A percentile compares a stretch with the other conserved stretches of the same genome.
Conservation (phyloP, 2,113 vertebrate genomes). For the Alligator mississippiensis region DNA sequence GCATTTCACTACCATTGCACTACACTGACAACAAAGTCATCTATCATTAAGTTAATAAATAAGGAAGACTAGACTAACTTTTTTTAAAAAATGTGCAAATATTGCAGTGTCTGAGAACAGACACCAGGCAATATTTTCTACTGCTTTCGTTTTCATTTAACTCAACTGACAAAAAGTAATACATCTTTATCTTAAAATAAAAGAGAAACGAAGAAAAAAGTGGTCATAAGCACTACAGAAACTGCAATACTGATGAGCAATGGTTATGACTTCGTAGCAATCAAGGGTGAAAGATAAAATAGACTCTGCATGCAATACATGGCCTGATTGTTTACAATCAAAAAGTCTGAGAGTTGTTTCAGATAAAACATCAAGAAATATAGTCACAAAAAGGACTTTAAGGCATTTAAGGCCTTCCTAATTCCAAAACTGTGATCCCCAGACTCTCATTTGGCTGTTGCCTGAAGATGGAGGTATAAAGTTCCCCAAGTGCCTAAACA, state of each 20-base stretch:
- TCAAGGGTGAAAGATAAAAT: neutral
- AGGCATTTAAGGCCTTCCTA: neutral
- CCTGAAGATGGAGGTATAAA: neutral
- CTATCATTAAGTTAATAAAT: neutral
- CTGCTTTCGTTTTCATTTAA: neutral
- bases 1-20: neutral
- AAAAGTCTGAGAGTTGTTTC: neutral
- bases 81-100: neutral
- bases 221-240: neutral
- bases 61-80: neutral
- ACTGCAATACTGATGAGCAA: neutral
- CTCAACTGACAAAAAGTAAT: slow-evolving; percentile 4
- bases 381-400: neutral
- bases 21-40: neutral
- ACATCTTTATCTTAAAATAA: neutral
- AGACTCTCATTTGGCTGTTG: neutral
- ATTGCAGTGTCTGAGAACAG: neutral
- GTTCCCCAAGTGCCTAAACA: neutral
- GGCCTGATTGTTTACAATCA: neutral
- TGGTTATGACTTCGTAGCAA: neutral
- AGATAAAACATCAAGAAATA: neutral
- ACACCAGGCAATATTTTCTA: neutral
- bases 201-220: neutral
- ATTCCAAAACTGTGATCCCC: neutral
- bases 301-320: neutral